Evolutionary conservation across 1,140 invertebrate species (phyloP).

Genomic region (Pachypeltis micranthus): DNA sequence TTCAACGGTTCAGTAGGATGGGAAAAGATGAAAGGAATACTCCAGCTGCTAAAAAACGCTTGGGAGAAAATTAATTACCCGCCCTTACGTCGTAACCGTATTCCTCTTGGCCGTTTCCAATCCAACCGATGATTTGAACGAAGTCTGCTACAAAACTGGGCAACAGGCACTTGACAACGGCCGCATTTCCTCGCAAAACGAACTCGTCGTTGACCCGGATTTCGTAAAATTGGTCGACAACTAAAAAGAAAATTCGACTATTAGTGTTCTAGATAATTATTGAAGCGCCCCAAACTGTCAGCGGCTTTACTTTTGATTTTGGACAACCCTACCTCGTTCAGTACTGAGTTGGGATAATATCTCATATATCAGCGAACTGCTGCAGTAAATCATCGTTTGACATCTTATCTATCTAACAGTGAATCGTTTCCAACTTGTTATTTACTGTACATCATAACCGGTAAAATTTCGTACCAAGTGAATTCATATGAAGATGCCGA

Average conservation of each 20-base stretch:
- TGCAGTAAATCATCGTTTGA: too few species aligned
- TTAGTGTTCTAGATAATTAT: too few species aligned
- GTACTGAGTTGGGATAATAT: not conserved
- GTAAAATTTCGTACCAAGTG: too few species aligned
- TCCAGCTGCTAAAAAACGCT: too few species aligned
- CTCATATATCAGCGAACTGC: not conserved
- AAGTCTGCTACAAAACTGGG: conserved; percentile 82
- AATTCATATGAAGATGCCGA: too few species aligned
- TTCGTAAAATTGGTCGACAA: conserved; percentile 76
- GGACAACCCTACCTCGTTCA: too few species aligned
- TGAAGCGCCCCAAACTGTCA: not conserved
- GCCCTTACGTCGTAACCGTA: conserved; percentile 39
- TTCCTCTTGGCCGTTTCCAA: conserved; percentile 62
- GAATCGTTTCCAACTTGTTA: too few species aligned
- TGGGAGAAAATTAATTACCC: too few species aligned
- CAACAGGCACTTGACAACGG: conserved; percentile 72
- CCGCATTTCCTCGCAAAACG: conserved; percentile 72
- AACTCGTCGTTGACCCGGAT: conserved; percentile 80
- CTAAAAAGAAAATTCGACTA: conserved; percentile 38
- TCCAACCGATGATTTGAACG: conserved; percentile 72
- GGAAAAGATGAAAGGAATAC: too few species aligned
- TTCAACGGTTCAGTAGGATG: too few species aligned
- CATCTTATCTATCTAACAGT: too few species aligned
- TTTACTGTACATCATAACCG: too few species aligned
- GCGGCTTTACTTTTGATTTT: not conserved